phyloP scores from a whole-genome alignment of 1,140 invertebrate species.

The Anadara kagoshimensis region DNA sequence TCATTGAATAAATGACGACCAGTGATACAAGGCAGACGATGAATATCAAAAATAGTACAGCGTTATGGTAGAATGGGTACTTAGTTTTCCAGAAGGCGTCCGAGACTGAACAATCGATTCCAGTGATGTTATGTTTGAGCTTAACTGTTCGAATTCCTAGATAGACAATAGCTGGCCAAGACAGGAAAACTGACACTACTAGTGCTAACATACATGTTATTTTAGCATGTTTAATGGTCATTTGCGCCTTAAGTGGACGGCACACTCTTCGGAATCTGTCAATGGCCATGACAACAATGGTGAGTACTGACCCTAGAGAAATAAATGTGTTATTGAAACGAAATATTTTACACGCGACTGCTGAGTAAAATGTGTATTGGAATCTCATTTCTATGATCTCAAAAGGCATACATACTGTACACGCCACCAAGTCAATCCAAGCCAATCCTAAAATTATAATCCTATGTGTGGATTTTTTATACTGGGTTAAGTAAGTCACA shows the following conservation, averaged over 20 bases:
- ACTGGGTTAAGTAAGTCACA: constrained; percentile 38
- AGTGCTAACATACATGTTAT: constrained; percentile 10
- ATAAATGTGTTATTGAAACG: constrained; percentile 43
- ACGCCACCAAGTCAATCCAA: constrained; percentile 48
- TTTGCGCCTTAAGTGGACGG: constrained; percentile 45
- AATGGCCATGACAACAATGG: constrained; percentile 43
- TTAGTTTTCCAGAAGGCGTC: constrained; percentile 39
- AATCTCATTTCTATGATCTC: constrained; percentile 56
- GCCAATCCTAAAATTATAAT: constrained; percentile 54
- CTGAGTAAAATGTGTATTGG: constrained; percentile 47
- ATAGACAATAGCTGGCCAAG: constrained; percentile 22
- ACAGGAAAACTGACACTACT: constrained; percentile 17
- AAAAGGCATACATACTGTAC: constrained; percentile 50
- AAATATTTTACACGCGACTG: constrained; percentile 43
- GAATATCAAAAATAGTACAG: constrained; percentile 37
- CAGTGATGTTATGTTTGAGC: constrained; percentile 22
- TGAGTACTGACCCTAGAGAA: constrained; percentile 46
- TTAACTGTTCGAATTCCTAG: constrained; percentile 26
- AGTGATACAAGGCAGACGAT: constrained; percentile 39
- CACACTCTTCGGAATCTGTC: constrained; percentile 56
- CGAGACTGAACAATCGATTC: constrained; percentile 39
- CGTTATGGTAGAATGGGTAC: constrained; percentile 41
- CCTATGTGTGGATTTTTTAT: constrained; percentile 44
- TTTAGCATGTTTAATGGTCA: constrained; percentile 15
- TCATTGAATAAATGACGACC: constrained; percentile 48